Evolutionary conservation across 2,888 invertebrate species (phyloP).

Genomic region (Heliconius charithonia): DNA sequence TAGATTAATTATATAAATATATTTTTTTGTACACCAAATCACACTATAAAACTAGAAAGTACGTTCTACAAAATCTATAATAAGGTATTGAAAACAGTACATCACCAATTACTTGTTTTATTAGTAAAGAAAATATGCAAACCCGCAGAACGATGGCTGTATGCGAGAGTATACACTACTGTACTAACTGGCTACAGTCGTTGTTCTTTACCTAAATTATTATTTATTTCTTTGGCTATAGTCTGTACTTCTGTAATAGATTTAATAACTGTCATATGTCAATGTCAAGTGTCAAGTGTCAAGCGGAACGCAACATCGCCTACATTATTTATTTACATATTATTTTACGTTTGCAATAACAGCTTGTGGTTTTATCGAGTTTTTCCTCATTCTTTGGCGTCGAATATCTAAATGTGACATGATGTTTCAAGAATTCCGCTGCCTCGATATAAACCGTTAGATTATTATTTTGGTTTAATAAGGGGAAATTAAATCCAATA

Average conservation of each 20-base stretch:
- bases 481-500: background rate
- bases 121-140: too few species aligned
- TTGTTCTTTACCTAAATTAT: too few species aligned
- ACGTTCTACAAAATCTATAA: too few species aligned
- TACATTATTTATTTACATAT: slow-evolving; percentile 1
- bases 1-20: too few species aligned
- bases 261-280: background rate
- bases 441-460: background rate
- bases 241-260: background rate
- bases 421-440: background rate
- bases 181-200: too few species aligned
- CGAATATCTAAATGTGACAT: background rate
- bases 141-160: too few species aligned
- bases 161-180: too few species aligned
- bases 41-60: too few species aligned
- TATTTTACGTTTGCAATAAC: slow-evolving; percentile 18
- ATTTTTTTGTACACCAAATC: too few species aligned
- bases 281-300: slow-evolving; percentile 9
- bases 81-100: too few species aligned
- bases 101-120: too few species aligned
- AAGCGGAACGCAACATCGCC: background rate
- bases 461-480: background rate
- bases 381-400: slow-evolving; percentile 14
- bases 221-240: background rate
- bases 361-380: slow-evolving; percentile 14